These are phyloP conservation scores for Cephalopterus ornatus DNA, from an alignment of 2,113 vertebrate species.

Conservation along the genomic window DNA sequence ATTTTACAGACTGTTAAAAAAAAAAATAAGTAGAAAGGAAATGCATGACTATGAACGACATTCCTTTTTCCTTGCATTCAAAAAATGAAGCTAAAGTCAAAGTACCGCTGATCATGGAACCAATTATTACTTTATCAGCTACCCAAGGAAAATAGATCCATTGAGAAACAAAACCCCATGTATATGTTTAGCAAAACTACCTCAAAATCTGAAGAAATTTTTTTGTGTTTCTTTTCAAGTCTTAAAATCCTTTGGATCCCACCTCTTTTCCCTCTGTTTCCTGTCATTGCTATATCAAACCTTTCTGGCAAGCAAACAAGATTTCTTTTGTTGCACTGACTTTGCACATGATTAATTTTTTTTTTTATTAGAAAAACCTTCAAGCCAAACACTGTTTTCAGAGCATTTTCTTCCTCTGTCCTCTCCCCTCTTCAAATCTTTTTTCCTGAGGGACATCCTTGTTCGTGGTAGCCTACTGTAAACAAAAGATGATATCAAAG, in stretches of 20 bases:
- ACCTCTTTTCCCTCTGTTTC: not conserved
- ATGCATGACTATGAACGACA: not conserved
- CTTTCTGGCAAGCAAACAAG: not conserved
- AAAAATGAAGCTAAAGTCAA: not conserved
- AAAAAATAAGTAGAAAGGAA: not conserved
- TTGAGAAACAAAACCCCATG: not conserved
- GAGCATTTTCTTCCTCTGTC: not conserved
- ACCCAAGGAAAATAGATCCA: not conserved
- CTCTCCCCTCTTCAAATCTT: not conserved
- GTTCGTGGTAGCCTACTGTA: not conserved
- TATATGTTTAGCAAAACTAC: not conserved
- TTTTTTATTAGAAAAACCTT: not conserved
- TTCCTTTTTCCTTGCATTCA: not conserved
- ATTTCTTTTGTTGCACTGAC: not conserved
- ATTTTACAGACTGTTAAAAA: not conserved
- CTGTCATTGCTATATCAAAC: not conserved
- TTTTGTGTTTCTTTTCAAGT: not conserved
- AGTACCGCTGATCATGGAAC: not conserved
- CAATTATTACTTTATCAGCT: not conserved
- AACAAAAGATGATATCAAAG: conserved; percentile 34
- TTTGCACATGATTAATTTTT: not conserved
- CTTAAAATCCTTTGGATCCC: not conserved
- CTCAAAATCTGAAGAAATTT: not conserved
- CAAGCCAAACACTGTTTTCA: not conserved
- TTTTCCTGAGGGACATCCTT: conserved; percentile 1